Conservation (phyloP, 1,140 invertebrate species). For the Contarinia nasturtii region DNA sequence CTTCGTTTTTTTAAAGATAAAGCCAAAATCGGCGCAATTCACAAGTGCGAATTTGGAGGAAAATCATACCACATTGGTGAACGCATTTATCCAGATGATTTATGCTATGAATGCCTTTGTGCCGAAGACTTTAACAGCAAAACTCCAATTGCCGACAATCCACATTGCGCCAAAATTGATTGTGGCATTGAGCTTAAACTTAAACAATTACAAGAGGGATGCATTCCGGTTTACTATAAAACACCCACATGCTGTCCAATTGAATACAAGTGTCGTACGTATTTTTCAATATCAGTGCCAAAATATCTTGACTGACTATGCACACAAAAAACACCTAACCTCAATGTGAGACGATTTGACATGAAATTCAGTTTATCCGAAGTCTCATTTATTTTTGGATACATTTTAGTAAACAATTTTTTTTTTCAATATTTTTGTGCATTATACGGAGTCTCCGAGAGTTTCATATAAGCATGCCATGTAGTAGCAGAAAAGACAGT, state of each 20-base stretch:
- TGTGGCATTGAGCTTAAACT: constrained; percentile 29
- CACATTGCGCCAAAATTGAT: constrained; percentile 26
- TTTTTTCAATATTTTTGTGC: too few species aligned
- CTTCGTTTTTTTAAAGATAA: constrained; percentile 1
- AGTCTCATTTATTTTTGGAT: too few species aligned
- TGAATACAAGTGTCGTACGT: constrained; percentile 29
- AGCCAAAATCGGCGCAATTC: constrained; percentile 21
- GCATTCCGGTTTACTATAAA: constrained; percentile 27
- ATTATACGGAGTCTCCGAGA: too few species aligned
- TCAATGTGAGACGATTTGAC: too few species aligned
- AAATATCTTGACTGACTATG: too few species aligned
- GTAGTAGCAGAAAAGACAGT: too few species aligned
- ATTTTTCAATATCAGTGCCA: not conserved
- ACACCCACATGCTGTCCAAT: constrained; percentile 26
- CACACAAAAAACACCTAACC: too few species aligned
- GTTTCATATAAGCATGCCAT: too few species aligned
- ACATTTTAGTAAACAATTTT: too few species aligned
- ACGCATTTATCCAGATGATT: constrained; percentile 26
- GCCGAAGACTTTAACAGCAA: constrained; percentile 22
- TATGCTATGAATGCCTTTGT: constrained; percentile 27
- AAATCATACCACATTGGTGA: constrained; percentile 27
- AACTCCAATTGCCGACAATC: constrained; percentile 11
- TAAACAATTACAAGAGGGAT: constrained; percentile 22
- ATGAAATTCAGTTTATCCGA: too few species aligned
- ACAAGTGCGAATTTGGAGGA: constrained; percentile 26